Evolutionary conservation across 2,113 vertebrate species (phyloP).

Genomic region (Odontophorus gujanensis): DNA sequence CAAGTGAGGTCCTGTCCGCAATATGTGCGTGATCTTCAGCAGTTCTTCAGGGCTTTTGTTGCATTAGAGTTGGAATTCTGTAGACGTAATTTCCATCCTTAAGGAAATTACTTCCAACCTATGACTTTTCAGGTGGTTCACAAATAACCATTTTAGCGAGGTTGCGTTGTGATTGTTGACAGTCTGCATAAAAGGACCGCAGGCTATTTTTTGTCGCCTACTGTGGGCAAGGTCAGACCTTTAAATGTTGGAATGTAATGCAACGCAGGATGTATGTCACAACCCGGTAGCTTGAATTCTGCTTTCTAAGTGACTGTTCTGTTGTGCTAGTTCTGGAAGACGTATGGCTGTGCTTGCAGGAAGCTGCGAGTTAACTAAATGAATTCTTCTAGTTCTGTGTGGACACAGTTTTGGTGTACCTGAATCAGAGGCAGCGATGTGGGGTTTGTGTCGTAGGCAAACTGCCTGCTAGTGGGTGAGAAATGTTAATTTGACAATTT

Average conservation of each 20-base stretch:
- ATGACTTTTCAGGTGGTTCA: neutral
- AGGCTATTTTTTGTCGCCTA: fast-evolving
- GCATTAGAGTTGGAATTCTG: neutral
- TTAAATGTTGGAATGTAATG: neutral
- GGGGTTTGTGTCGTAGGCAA: neutral
- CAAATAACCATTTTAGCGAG: neutral
- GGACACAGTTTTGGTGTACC: neutral
- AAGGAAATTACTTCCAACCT: neutral
- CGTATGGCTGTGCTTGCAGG: neutral
- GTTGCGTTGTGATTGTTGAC: neutral
- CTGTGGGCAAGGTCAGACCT: neutral
- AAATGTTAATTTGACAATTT: neutral
- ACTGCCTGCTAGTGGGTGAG: neutral
- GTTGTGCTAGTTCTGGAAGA: neutral
- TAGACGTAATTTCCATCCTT: neutral
- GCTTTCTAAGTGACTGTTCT: neutral
- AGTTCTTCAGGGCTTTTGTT: neutral
- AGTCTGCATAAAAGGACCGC: neutral
- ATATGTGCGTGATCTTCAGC: fast-evolving
- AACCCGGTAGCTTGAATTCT: neutral
- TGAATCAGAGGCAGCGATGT: neutral
- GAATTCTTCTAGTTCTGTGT: neutral
- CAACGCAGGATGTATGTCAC: neutral
- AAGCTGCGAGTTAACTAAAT: neutral
- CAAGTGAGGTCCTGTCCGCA: neutral